These are phyloP conservation scores for Heliconius himera DNA, from an alignment of 1,140 invertebrate genomes.

Conservation along the genomic window DNA sequence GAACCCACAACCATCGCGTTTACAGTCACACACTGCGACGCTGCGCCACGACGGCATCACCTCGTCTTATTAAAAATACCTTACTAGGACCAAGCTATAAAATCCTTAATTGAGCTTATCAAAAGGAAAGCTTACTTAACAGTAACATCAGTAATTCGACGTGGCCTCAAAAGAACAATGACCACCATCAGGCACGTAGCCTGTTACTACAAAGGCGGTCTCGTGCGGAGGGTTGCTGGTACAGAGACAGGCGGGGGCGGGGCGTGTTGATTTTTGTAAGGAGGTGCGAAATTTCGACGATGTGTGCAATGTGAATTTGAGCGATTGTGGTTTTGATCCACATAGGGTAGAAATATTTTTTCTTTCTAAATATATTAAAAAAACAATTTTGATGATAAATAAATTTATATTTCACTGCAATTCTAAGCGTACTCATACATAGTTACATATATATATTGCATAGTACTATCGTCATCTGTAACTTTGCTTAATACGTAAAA, in stretches of 20 bases:
- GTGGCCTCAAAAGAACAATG: constrained; percentile 60
- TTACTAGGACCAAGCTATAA: not conserved
- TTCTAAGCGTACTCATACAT: too few species aligned
- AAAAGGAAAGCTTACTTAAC: constrained; percentile 5
- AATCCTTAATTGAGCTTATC: constrained; percentile 13
- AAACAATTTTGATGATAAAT: too few species aligned
- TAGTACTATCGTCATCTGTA: too few species aligned
- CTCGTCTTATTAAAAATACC: not conserved
- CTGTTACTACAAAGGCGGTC: constrained; percentile 58
- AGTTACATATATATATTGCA: too few species aligned
- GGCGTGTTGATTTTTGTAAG: not conserved
- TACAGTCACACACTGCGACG: too few species aligned
- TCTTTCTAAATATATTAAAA: too few species aligned
- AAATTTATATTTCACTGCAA: too few species aligned
- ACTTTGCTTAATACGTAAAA: too few species aligned
- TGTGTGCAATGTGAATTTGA: too few species aligned
- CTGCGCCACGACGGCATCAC: too few species aligned
- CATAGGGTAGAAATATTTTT: accelerated
- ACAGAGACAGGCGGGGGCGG: not conserved
- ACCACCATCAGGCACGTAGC: constrained; percentile 54
- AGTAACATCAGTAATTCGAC: constrained; percentile 33
- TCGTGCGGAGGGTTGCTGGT: constrained; percentile 20
- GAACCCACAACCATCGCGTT: too few species aligned
- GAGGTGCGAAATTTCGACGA: not conserved
- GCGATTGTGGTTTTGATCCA: too few species aligned